phyloP scores from a whole-genome alignment of 2,113 vertebrate genomes.

The cat (Felis catus) region DNA sequence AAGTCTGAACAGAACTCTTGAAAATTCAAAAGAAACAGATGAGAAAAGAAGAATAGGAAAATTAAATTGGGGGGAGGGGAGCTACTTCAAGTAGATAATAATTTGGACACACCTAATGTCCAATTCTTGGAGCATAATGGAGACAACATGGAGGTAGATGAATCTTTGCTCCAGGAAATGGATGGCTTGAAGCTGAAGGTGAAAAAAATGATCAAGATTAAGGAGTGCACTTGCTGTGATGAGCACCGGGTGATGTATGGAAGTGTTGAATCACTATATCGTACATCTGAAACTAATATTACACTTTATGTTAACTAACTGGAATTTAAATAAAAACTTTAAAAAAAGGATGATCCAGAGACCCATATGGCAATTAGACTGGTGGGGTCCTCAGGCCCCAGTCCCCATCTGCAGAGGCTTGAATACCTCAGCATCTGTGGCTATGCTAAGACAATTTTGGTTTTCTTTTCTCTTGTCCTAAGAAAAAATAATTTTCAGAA shows the following conservation, averaged over 20 bases:
- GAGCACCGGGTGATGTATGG: background rate
- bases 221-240: background rate
- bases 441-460: slow-evolving; percentile 30
- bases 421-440: slow-evolving; percentile 79
- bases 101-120: slow-evolving; percentile 94
- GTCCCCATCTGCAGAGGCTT: background rate
- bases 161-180: slow-evolving; percentile 94
- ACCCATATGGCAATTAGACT: slow-evolving; percentile 87
- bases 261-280: background rate
- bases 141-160: slow-evolving; percentile 92
- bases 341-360: slow-evolving; percentile 86
- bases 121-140: slow-evolving; percentile 93
- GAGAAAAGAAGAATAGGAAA: slow-evolving; percentile 92
- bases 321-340: slow-evolving; percentile 41
- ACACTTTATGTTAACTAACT: background rate
- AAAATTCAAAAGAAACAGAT: slow-evolving; percentile 90
- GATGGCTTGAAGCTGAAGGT: slow-evolving; percentile 90
- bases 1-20: slow-evolving; percentile 87
- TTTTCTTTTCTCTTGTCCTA: slow-evolving; percentile 54
- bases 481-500: slow-evolving; percentile 71
- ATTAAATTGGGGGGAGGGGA: slow-evolving; percentile 87
- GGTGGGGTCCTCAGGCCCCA: background rate
- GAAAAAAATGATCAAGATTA: slow-evolving; percentile 90
- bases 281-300: background rate
- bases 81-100: slow-evolving; percentile 93